Evolutionary conservation across 2,113 vertebrate genomes (phyloP), one percentile per base, ranked within the genome.

Genomic region (Suncus etruscus): DNA sequence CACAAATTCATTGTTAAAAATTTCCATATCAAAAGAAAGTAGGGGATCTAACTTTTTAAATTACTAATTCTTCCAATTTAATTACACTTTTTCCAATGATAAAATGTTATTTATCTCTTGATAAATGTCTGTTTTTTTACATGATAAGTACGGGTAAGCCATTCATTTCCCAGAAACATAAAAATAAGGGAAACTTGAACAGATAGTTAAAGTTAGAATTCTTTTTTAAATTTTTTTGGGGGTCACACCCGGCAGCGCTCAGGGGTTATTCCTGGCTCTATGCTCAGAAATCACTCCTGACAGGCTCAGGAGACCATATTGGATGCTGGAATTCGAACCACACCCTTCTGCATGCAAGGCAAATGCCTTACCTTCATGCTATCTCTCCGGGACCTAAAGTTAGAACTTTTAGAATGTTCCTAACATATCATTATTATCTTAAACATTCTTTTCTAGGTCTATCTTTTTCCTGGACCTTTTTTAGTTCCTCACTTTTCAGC

Each of bases 1-100:
- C 58, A 66, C 16, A 54, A 79, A 75, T 65, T 6, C 7, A 72
- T 47, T n/a, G 48, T 68, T 45, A 58, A 51, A 54, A 8, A 90
- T 89, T 92, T 94, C n/a, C 47, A 80, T 61, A 92, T 92, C 47
- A 83, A 65, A 79, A 76, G 51, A 45, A 91, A 92, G 78, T 31
- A 76, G 77, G 82, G 22, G 14, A 22, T 4, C 66, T 63, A 15
- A 87, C 39, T 63, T 32, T 51, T 79, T 86, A 27, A 47, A 15
- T 39, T 32, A 11, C 58, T 83, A 85, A 48, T 4, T 48, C 22
- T 86, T 78, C 8, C 8, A 85, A 0, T 22, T 22, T 3, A 11
- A 54, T 82, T 92, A 87, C 24, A 69, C 9, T 91, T 72, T 39
- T 31, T 85, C 83, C 32, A 65, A 1, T 65, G 75, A 61, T 63